Percentiles rank a stretch among this genome's conserved stretches.
Conservation (phyloP, 2,888 invertebrate species). For the Andrena fulva region DNA sequence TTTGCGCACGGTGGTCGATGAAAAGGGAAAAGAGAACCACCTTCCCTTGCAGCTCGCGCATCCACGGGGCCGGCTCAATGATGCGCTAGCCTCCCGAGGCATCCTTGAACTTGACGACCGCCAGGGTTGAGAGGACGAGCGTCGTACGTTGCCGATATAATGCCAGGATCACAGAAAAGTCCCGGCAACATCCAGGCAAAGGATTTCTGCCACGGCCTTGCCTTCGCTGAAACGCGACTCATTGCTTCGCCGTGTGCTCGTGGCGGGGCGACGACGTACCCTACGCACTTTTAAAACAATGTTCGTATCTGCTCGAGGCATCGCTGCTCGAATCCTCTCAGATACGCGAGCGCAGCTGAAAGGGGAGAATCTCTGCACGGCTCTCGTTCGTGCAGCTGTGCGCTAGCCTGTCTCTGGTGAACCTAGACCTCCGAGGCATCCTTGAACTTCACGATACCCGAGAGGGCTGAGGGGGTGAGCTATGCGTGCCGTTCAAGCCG, state of each 20-base stretch:
- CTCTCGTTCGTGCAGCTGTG: slow-evolving; percentile 20
- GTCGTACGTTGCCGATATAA: slow-evolving; percentile 15
- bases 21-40: slow-evolving; percentile 15
- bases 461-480: slow-evolving; percentile 54
- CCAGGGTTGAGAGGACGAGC: slow-evolving; percentile 41
- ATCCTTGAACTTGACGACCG: slow-evolving; percentile 72
- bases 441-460: slow-evolving; percentile 66
- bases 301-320: slow-evolving; percentile 49
- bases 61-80: neutral
- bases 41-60: neutral
- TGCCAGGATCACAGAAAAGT: slow-evolving; percentile 21
- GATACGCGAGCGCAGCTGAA: slow-evolving; percentile 40
- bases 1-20: slow-evolving; percentile 3
- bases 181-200: neutral
- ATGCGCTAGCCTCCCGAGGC: slow-evolving; percentile 37
- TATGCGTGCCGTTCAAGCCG: slow-evolving; percentile 45
- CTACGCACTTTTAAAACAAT: slow-evolving; percentile 54
- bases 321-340: slow-evolving; percentile 45
- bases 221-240: slow-evolving; percentile 27
- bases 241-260: slow-evolving; percentile 41
- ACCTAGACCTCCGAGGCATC: slow-evolving; percentile 67
- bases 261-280: slow-evolving; percentile 38
- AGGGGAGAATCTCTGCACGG: slow-evolving; percentile 37
- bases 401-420: slow-evolving; percentile 39
- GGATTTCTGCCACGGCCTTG: slow-evolving; percentile 26